phyloP scores from a whole-genome alignment of 2,113 vertebrate genomes.

The Thunnus maccoyii region DNA sequence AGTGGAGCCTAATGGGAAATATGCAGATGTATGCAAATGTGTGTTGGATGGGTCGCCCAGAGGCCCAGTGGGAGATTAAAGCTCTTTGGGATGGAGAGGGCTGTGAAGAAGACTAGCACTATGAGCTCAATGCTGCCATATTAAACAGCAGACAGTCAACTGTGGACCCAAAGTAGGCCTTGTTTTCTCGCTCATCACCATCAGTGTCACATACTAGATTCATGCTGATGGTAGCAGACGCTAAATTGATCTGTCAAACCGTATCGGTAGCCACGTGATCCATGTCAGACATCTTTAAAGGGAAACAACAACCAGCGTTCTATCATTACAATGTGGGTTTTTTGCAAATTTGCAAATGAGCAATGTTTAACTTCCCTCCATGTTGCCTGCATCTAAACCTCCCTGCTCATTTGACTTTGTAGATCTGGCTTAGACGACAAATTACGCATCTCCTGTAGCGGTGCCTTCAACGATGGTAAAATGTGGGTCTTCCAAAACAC shows the following conservation, averaged over 20 bases:
- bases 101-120: constrained; percentile 58
- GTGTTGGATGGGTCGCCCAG: constrained; percentile 74
- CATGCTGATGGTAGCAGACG: constrained; percentile 13
- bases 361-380: too few relatives aligned
- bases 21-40: constrained; percentile 86
- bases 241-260: constrained; percentile 39
- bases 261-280: constrained; percentile 12
- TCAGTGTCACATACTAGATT: constrained; percentile 49
- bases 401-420: too few relatives aligned
- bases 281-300: constrained; percentile 33
- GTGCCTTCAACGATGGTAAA: too few relatives aligned
- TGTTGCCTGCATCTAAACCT: too few relatives aligned
- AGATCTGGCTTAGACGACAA: too few relatives aligned
- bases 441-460: too few relatives aligned
- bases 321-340: too few relatives aligned
- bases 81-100: constrained; percentile 77
- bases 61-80: constrained; percentile 80
- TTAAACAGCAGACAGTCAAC: constrained; percentile 48
- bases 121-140: constrained; percentile 49
- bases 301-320: too few relatives aligned
- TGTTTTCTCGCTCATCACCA: constrained; percentile 35
- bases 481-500: too few relatives aligned
- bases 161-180: constrained; percentile 13
- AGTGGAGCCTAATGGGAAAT: constrained; percentile 82
- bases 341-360: too few relatives aligned